These are phyloP conservation scores for Drosophila parthenogenetica DNA, from an alignment of 2,888 invertebrate species.

Conservation along the genomic window DNA sequence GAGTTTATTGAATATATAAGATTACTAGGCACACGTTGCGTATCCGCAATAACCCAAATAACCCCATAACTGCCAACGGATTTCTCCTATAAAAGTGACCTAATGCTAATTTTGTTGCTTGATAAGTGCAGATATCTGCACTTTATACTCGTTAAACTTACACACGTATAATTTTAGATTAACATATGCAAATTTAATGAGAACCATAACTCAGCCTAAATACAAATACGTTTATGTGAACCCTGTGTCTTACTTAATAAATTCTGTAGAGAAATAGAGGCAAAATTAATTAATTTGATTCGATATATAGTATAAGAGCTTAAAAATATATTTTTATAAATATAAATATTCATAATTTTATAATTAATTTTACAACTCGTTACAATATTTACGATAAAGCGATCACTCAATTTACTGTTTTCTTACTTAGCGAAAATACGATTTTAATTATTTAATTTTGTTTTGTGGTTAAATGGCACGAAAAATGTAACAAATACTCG, in stretches of 20 bases:
- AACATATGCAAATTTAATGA: conserved; percentile 25
- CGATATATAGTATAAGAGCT: too few relatives aligned
- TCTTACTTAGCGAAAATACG: conserved; percentile 29
- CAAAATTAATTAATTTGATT: neutral
- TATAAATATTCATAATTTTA: too few relatives aligned
- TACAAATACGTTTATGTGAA: neutral
- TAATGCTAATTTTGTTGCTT: conserved; percentile 41
- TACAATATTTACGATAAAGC: neutral
- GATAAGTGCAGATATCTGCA: conserved; percentile 55
- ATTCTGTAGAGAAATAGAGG: neutral
- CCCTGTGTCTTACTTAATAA: neutral
- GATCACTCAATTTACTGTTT: conserved; percentile 9
- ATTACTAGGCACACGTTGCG: conserved; percentile 47
- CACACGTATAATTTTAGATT: neutral
- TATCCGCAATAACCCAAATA: conserved; percentile 49
- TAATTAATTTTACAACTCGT: neutral
- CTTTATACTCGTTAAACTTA: conserved; percentile 35
- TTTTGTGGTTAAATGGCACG: conserved; percentile 52
- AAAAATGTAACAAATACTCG: conserved; percentile 27
- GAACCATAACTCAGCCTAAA: neutral
- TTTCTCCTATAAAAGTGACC: conserved; percentile 5
- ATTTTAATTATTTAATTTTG: conserved; percentile 56
- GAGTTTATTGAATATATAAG: conserved; percentile 51
- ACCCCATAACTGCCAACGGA: conserved; percentile 10
- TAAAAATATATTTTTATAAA: too few relatives aligned